Evolutionary conservation across 2,888 invertebrate genomes (phyloP), one percentile per base, ranked within the genome.

Genomic region (Calliphora vomitoria): DNA sequence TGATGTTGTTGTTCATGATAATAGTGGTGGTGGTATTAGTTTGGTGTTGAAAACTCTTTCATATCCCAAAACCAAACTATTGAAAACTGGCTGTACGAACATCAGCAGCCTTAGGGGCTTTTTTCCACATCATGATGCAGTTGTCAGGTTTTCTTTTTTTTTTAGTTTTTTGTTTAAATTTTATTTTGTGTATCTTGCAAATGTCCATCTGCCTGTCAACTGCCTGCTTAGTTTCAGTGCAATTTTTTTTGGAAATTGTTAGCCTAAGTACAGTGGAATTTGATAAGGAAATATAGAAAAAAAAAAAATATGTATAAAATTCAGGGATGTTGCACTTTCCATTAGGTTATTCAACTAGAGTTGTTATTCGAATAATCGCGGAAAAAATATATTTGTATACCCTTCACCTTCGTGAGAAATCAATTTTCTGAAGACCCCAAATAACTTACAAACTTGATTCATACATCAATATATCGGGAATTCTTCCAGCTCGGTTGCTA

Each of bases 191-290:
- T 74, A 76, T 80, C 64, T 84, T 81, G 76, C 80, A 75, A 66
- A 84, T 79, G 79, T 87, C 87, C 85, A 85, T 82, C 87, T 82
- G 81, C 64, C 74, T 85, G 82, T 85, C 85, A 75, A 79, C 66
- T 71, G 64, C 50, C 50, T 66, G 68, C 41, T 69, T 62, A 18
- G 18, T 20, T 47, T 66, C 4, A 47, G 47, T 35, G 18, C 2
- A 20, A 11, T 25, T 53, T 25, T 6, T 31, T 20, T 62, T 38
- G 4, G 20, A 20, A 55, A 64, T 38, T 1, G 35, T 53, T 20
- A 38, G n/a, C 11, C 44, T 15, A 38, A 55, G 31, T 41, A 62
- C 82, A 69, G 69, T 53, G 53, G 50, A 6, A 41, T 25, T 25
- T 31, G 15, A 1, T 0, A 25, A 53, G 25, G 6, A 4, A 20